Evolutionary conservation across 2,797 vertebrate species (phyloP).

Genomic region (Sciurus carolinensis): DNA sequence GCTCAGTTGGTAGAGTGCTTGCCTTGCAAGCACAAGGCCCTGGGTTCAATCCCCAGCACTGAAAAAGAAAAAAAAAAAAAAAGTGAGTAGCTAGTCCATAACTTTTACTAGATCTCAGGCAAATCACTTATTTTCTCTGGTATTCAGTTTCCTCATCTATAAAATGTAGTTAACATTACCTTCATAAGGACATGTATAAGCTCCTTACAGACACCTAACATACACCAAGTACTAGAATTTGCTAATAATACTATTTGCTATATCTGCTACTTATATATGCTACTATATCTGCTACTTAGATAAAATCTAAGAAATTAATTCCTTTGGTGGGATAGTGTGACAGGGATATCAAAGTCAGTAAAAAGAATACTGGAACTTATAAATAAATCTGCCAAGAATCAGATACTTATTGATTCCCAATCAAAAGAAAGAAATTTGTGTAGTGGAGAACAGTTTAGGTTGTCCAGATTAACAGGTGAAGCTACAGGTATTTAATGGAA

Average conservation of each 20-base stretch:
- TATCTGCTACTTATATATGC: neutral
- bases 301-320: conserved; percentile 43
- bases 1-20: no score
- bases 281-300: neutral
- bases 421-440: neutral
- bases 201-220: neutral
- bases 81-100: neutral
- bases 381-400: conserved; percentile 38
- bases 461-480: neutral
- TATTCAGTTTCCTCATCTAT: conserved; percentile 55
- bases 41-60: no score
- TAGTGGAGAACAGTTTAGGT: neutral
- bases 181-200: neutral
- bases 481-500: neutral
- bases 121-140: conserved; percentile 42
- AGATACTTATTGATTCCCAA: neutral
- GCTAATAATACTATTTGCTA: neutral
- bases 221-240: neutral
- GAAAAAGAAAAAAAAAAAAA: no score
- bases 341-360: neutral
- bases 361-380: conserved; percentile 10
- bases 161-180: conserved; percentile 36
- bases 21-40: no score
- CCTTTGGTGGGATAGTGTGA: neutral
- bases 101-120: neutral